Conservation (phyloP, 2,113 vertebrate species). For the Siphamia tubifer region DNA sequence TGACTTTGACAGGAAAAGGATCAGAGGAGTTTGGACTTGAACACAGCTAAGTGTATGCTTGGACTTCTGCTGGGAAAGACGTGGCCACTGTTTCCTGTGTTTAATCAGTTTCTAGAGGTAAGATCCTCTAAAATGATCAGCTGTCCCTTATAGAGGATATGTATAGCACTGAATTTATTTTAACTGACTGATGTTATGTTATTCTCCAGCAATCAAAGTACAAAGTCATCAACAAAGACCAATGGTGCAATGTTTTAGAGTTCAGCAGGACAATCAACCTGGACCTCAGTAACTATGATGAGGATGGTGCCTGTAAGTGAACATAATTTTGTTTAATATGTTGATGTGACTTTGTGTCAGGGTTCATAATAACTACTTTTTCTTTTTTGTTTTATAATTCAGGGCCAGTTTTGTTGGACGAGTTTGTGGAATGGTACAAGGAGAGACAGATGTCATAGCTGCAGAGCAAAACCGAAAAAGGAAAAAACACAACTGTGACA, state of each 20-base stretch:
- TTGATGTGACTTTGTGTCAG: not conserved
- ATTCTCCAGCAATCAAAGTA: constrained; percentile 95
- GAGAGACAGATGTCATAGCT: constrained; percentile 96
- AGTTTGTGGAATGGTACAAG: constrained; percentile 99
- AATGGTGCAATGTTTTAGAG: constrained; percentile 99
- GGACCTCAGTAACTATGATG: constrained; percentile 99
- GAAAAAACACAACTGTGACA: constrained; percentile 69
- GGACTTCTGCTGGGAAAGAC: constrained; percentile 98
- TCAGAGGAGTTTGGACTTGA: constrained; percentile 98
- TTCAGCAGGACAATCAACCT: constrained; percentile 99
- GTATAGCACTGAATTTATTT: not conserved
- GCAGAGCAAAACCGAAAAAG: constrained; percentile 27
- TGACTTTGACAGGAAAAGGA: constrained; percentile 90
- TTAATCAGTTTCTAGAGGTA: constrained; percentile 99
- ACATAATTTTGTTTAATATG: not conserved
- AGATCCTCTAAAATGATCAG: not conserved
- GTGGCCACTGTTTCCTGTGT: constrained; percentile 98
- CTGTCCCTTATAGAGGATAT: not conserved
- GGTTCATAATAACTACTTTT: not conserved
- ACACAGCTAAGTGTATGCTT: constrained; percentile 99
- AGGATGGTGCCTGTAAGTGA: constrained; percentile 97
- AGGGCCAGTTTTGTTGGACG: constrained; percentile 99
- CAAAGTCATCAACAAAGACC: constrained; percentile 99
- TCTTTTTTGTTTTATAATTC: constrained; percentile 42
- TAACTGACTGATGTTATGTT: constrained; percentile 8